These are phyloP conservation scores for Taphrorychus bicolor DNA, from an alignment of 2,888 invertebrate genomes.

Conservation along the genomic window DNA sequence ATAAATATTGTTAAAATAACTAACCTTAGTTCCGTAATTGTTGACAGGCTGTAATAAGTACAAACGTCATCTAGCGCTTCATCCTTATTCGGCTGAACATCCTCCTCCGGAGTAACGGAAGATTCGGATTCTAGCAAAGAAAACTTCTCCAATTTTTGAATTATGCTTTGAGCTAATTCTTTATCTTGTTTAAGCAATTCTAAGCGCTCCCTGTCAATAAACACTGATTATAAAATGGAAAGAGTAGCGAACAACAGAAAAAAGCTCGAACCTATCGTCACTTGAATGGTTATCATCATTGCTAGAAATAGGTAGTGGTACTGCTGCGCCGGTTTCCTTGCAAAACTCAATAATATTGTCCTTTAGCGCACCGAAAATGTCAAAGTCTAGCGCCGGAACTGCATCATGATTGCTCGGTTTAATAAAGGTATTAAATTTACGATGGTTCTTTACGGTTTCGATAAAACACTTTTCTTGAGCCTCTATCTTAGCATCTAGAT, in stretches of 20 bases:
- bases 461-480: slow-evolving; percentile 7
- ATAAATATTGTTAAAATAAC: too few species aligned
- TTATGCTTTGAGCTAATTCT: slow-evolving; percentile 19
- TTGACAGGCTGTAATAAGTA: too few species aligned
- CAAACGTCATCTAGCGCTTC: too few species aligned
- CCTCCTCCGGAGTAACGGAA: too few species aligned
- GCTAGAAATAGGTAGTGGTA: too few species aligned
- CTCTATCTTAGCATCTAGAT: not conserved
- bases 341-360: slow-evolving; percentile 18
- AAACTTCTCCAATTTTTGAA: slow-evolving; percentile 11
- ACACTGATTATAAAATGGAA: too few species aligned
- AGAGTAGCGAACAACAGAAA: too few species aligned
- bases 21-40: too few species aligned
- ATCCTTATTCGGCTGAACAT: too few species aligned
- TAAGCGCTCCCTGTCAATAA: not conserved
- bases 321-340: slow-evolving; percentile 3
- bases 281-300: too few species aligned
- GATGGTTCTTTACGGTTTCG: slow-evolving; percentile 14
- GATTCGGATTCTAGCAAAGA: not conserved
- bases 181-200: not conserved
- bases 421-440: not conserved
- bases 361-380: slow-evolving; percentile 16
- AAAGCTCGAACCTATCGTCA: too few species aligned
- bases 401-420: not conserved
- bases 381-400: slow-evolving; percentile 9